Conservation (phyloP, 1,140 invertebrate species). For the Babylonia areolata region DNA sequence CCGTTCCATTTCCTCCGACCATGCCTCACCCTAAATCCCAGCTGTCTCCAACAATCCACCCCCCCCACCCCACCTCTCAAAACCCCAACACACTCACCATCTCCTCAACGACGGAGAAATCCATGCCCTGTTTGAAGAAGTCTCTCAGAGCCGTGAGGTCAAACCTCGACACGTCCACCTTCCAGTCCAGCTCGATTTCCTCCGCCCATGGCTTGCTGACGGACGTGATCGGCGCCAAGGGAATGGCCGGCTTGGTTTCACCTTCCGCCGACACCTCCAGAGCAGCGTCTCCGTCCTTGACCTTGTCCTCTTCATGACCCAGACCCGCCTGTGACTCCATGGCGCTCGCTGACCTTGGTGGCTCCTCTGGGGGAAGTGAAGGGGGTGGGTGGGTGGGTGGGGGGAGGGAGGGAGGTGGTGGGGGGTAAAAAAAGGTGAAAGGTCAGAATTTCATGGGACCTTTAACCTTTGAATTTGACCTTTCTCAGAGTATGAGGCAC, state of each 20-base stretch:
- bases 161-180: slow-evolving; percentile 58
- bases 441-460: too few species aligned
- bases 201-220: slow-evolving; percentile 61
- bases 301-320: slow-evolving; percentile 30
- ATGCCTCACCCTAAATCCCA: too few species aligned
- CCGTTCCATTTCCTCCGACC: slow-evolving; percentile 67
- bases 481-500: too few species aligned
- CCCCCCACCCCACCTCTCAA: too few species aligned
- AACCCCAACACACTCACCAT: slow-evolving; percentile 60
- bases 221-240: slow-evolving; percentile 56
- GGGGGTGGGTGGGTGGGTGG: too few species aligned
- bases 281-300: not conserved
- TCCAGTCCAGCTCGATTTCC: slow-evolving; percentile 69
- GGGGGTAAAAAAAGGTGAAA: too few species aligned
- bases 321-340: slow-evolving; percentile 1
- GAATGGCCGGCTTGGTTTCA: not conserved
- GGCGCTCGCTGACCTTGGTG: slow-evolving; percentile 20
- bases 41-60: too few species aligned
- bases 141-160: slow-evolving; percentile 68
- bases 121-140: slow-evolving; percentile 72
- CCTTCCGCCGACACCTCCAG: not conserved
- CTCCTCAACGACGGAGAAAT: slow-evolving; percentile 69
- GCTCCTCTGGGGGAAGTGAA: slow-evolving; percentile 26
- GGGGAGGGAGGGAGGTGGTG: too few species aligned
- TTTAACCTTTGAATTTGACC: too few species aligned